phyloP scores from a whole-genome alignment of 2,113 vertebrate species.

The Petrocephalus microphthalmus region DNA sequence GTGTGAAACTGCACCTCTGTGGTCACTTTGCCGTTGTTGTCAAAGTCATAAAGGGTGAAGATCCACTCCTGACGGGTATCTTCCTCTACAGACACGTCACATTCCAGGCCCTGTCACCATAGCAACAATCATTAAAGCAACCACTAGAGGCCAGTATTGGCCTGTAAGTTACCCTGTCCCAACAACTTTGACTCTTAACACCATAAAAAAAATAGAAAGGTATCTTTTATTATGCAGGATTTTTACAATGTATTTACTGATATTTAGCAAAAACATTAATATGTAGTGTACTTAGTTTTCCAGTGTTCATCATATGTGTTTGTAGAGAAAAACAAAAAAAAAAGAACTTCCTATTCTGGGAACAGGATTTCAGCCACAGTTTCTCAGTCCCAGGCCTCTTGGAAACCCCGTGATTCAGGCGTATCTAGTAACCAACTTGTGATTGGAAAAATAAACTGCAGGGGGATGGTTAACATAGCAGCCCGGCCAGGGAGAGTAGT shows the following conservation, averaged over 20 bases:
- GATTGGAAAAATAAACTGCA: conserved; percentile 50
- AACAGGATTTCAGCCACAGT: conserved; percentile 30
- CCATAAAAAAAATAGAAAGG: neutral
- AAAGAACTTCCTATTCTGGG: conserved; percentile 24
- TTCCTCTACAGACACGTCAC: conserved; percentile 68
- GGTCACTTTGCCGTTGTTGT: conserved; percentile 77
- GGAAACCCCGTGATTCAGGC: conserved; percentile 33
- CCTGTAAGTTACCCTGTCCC: neutral
- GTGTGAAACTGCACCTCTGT: conserved; percentile 58
- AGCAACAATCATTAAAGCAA: conserved; percentile 17
- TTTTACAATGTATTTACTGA: neutral
- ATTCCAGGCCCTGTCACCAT: conserved; percentile 65
- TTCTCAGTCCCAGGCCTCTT: conserved; percentile 38
- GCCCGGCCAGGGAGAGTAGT: conserved; percentile 25
- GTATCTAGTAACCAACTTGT: conserved; percentile 44
- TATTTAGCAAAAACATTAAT: neutral
- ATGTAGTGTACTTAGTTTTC: conserved; percentile 2
- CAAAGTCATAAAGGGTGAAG: conserved; percentile 76
- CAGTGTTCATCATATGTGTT: conserved; percentile 15
- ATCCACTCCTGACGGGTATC: conserved; percentile 76
- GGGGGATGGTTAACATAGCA: conserved; percentile 29
- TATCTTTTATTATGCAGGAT: neutral
- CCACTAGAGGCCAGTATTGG: neutral
- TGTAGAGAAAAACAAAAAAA: neutral
- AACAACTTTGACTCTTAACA: neutral